These are phyloP conservation scores for Chauna torquata DNA, from an alignment of 2,113 vertebrate species.

Conservation along the genomic window DNA sequence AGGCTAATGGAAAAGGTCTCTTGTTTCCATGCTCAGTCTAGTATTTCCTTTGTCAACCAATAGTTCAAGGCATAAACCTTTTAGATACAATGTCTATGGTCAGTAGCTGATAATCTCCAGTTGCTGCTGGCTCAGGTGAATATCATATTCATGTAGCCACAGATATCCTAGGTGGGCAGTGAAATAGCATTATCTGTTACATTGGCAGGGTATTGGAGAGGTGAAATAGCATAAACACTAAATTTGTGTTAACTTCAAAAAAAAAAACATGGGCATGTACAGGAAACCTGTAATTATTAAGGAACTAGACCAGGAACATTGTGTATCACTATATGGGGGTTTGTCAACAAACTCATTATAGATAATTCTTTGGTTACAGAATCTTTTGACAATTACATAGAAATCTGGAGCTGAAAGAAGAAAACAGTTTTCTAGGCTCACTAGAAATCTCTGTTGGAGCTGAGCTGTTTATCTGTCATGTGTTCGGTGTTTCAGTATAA, in stretches of 20 bases:
- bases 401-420: not conserved
- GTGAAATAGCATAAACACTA: not conserved
- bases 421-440: not conserved
- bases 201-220: not conserved
- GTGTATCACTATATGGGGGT: not conserved
- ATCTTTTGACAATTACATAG: not conserved
- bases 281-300: not conserved
- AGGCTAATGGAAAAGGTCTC: not conserved
- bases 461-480: not conserved
- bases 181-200: not conserved
- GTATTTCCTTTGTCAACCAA: slow-evolving; percentile 79
- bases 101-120: slow-evolving; percentile 80
- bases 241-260: not conserved
- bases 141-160: slow-evolving; percentile 21
- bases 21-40: slow-evolving; percentile 62
- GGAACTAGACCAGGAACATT: not conserved
- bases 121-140: not conserved
- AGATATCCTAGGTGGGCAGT: not conserved
- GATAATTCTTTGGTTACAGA: not conserved
- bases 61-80: slow-evolving; percentile 85
- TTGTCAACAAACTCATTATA: not conserved
- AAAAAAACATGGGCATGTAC: not conserved
- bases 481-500: not conserved
- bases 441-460: not conserved
- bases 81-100: slow-evolving; percentile 79